These are phyloP conservation scores for Sitta europaea DNA, from an alignment of 2,113 vertebrate genomes.

Conservation along the genomic window DNA sequence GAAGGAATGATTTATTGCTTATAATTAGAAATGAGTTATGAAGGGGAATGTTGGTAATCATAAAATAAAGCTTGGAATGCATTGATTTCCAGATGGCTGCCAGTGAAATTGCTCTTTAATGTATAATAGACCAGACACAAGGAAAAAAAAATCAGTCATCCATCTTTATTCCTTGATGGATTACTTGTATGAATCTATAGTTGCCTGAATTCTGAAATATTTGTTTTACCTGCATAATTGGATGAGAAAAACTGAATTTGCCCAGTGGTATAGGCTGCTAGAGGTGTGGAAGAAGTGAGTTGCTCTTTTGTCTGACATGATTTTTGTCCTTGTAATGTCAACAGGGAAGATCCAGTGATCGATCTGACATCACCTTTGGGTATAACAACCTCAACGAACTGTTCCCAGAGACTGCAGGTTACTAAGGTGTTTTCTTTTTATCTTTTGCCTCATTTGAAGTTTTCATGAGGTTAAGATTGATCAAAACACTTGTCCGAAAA, in stretches of 20 bases:
- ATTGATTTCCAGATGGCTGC: slow-evolving; percentile 65
- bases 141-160: background rate
- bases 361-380: slow-evolving; percentile 28
- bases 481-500: slow-evolving; percentile 40
- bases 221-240: background rate
- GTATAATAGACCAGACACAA: slow-evolving; percentile 21
- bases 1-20: slow-evolving; percentile 67
- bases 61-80: slow-evolving; percentile 61
- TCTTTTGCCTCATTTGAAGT: slow-evolving; percentile 45
- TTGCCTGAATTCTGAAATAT: slow-evolving; percentile 5
- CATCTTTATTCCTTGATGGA: slow-evolving; percentile 26
- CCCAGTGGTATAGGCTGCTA: background rate
- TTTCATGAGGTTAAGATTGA: slow-evolving; percentile 34
- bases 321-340: slow-evolving; percentile 20
- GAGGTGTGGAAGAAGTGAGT: background rate
- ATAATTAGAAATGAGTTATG: slow-evolving; percentile 64
- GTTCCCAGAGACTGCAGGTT: slow-evolving; percentile 9
- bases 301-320: background rate
- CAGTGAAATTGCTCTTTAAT: slow-evolving; percentile 50
- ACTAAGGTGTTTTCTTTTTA: slow-evolving; percentile 33
- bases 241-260: background rate
- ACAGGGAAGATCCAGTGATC: background rate
- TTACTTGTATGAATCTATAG: background rate
- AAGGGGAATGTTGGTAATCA: slow-evolving; percentile 66
- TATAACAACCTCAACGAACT: slow-evolving; percentile 16